A percentile compares a stretch with the other conserved stretches of the same genome.
These are phyloP conservation scores for Rhogogaster chlorosoma DNA, from an alignment of 2,888 invertebrate species.

Conservation along the genomic window DNA sequence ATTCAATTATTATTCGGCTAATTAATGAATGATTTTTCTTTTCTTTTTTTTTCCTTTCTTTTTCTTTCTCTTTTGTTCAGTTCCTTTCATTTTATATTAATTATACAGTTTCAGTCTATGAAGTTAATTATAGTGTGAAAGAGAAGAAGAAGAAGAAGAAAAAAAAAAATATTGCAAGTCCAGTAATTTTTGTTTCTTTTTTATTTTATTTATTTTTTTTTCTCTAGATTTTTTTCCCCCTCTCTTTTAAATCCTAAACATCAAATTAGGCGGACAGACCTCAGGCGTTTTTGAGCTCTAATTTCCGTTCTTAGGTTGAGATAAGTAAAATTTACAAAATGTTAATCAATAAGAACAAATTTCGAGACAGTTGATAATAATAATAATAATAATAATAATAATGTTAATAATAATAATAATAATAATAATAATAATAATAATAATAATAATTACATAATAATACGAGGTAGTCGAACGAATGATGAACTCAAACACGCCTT, in stretches of 20 bases:
- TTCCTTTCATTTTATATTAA: neutral
- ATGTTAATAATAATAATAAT: neutral
- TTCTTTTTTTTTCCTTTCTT: neutral
- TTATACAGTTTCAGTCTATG: slow-evolving; percentile 69
- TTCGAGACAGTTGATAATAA: neutral
- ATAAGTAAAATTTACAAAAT: neutral
- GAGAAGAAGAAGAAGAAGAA: slow-evolving; percentile 62
- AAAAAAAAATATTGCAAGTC: slow-evolving; percentile 64
- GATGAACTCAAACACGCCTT: slow-evolving; percentile 17
- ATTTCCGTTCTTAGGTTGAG: neutral
- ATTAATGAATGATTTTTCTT: slow-evolving; percentile 3
- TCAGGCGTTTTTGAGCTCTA: slow-evolving; percentile 23
- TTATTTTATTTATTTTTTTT: slow-evolving; percentile 26
- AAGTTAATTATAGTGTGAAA: slow-evolving; percentile 56
- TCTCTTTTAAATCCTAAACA: neutral
- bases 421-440: neutral
- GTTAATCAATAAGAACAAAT: neutral
- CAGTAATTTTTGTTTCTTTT: neutral
- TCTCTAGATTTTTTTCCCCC: slow-evolving; percentile 3
- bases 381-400: neutral
- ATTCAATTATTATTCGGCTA: slow-evolving; percentile 55
- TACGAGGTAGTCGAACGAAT: slow-evolving; percentile 25
- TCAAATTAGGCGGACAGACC: neutral
- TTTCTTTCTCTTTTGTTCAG: neutral
- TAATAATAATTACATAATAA: no score